Evolutionary conservation across 2,888 invertebrate species (phyloP).

Genomic region (Callimorpha dominula): DNA sequence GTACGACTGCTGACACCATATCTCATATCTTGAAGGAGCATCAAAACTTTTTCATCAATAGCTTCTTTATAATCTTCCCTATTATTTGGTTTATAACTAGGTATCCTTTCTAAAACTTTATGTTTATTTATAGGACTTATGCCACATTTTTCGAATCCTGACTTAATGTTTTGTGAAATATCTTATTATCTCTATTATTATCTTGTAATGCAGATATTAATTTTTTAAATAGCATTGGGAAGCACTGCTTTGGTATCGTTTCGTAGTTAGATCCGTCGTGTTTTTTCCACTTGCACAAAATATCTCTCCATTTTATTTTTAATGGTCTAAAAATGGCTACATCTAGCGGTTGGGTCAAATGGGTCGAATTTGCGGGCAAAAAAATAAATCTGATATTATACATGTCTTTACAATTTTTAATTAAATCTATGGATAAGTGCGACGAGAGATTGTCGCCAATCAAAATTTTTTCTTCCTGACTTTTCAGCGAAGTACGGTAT

Average conservation of each 20-base stretch:
- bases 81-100: background rate
- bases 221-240: background rate
- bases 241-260: background rate
- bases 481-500: background rate
- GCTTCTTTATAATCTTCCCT: background rate
- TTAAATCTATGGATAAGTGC: background rate
- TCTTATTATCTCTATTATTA: no score
- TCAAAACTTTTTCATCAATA: background rate
- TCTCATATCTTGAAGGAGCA: background rate
- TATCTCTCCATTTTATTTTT: background rate
- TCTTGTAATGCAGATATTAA: background rate
- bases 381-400: constrained; percentile 1
- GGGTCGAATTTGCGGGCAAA: background rate
- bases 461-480: background rate
- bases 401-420: background rate
- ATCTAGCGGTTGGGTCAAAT: no score
- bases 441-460: background rate
- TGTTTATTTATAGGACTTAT: background rate
- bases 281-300: background rate
- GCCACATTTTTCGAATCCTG: constrained; percentile 4
- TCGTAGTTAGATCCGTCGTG: background rate
- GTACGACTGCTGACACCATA: background rate
- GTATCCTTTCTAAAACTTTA: constrained; percentile 2
- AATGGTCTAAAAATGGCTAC: background rate
- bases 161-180: background rate